Evolutionary conservation across 2,113 vertebrate genomes (phyloP).

Genomic region (Orthochromis indermauri): DNA sequence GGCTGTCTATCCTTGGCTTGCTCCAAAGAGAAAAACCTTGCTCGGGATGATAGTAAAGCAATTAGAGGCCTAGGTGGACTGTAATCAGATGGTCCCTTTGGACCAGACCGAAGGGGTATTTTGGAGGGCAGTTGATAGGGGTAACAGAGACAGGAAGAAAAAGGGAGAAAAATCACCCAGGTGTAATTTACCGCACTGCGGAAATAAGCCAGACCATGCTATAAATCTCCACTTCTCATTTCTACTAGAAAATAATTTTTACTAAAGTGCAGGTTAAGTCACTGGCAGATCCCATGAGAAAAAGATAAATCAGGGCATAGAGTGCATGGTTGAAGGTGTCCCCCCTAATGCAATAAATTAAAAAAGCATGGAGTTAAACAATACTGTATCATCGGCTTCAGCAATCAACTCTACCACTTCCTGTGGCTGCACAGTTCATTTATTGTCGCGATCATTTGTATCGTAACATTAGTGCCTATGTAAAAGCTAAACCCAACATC

Average conservation of each 20-base stretch:
- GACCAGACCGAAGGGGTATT: not conserved
- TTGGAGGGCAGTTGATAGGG: conserved; percentile 41
- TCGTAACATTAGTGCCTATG: not conserved
- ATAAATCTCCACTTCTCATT: conserved; percentile 57
- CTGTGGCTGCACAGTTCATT: not conserved
- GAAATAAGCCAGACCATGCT: conserved; percentile 46
- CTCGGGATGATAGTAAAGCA: conserved; percentile 37
- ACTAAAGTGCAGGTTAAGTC: conserved; percentile 23
- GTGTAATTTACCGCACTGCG: conserved; percentile 71
- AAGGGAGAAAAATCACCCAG: conserved; percentile 53
- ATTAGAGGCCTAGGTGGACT: conserved; percentile 35
- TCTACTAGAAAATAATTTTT: conserved; percentile 53
- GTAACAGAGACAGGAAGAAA: conserved; percentile 29
- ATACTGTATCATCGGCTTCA: not conserved
- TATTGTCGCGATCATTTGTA: not conserved
- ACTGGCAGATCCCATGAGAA: not conserved
- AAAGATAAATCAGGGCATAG: not conserved
- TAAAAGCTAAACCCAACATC: not conserved
- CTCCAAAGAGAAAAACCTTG: not conserved
- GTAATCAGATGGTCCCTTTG: conserved; percentile 39
- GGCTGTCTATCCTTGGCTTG: not conserved
- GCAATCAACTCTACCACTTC: not conserved
- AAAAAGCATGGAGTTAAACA: not conserved
- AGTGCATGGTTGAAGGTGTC: not conserved
- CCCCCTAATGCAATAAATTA: not conserved